A percentile compares a stretch with the other conserved stretches of the same genome.
phyloP scores from a whole-genome alignment of 1,140 invertebrate species.

The Pachyrhynchus sulphureomaculatus region DNA sequence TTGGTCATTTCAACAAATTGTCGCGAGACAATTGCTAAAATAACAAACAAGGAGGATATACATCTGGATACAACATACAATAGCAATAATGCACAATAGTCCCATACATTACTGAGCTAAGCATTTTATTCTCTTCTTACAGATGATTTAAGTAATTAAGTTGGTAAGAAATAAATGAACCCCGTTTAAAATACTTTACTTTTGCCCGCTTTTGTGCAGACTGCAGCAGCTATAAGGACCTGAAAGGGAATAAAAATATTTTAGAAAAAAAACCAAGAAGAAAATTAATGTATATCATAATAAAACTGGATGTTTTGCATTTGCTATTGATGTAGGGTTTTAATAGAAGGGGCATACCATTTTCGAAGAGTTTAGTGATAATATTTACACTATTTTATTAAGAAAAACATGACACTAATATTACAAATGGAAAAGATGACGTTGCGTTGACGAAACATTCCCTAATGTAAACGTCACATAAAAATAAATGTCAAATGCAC shows the following conservation, averaged over 20 bases:
- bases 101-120: too few species aligned
- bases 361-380: neutral
- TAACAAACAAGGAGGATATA: conserved; percentile 13
- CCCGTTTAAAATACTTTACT: conserved; percentile 69
- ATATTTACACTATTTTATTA: conserved; percentile 26
- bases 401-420: conserved; percentile 24
- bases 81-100: too few species aligned
- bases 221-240: conserved; percentile 96
- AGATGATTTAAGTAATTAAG: too few species aligned
- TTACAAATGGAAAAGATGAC: conserved; percentile 20
- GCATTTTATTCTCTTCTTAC: too few species aligned
- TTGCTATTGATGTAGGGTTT: neutral
- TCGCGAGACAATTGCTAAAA: conserved; percentile 90
- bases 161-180: too few species aligned
- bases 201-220: conserved; percentile 97
- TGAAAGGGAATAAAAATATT: conserved; percentile 55
- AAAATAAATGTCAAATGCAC: neutral
- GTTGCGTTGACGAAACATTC: conserved; percentile 4
- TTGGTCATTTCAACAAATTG: conserved; percentile 99
- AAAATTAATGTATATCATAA: too few species aligned
- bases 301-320: neutral
- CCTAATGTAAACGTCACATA: too few species aligned
- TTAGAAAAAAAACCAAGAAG: neutral
- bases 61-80: conserved; percentile 4
- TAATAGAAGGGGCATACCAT: conserved; percentile 14